A percentile compares a stretch with the other conserved stretches of the same genome.
These are phyloP conservation scores for Tetramorium simillimum DNA, from an alignment of 1,140 invertebrate genomes.

Conservation along the genomic window DNA sequence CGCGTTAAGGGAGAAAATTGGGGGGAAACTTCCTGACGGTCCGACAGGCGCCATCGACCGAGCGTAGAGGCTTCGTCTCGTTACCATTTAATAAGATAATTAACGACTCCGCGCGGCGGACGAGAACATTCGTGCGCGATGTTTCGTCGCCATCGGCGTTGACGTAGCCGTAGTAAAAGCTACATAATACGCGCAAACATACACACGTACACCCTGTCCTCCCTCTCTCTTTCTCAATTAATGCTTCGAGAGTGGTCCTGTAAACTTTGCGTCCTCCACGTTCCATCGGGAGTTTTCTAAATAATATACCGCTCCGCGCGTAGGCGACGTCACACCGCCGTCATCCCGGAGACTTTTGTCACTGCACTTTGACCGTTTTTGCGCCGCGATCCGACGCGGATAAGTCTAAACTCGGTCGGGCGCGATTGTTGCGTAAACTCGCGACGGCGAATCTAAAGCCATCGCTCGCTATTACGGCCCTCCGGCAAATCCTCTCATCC, in stretches of 20 bases:
- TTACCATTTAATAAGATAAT: conserved; percentile 63
- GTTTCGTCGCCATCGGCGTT: conserved; percentile 1
- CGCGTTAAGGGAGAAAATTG: conserved; percentile 35
- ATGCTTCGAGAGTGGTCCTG: conserved; percentile 54
- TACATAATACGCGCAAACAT: background rate
- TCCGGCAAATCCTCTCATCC: conserved; percentile 12
- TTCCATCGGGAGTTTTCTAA: conserved; percentile 61
- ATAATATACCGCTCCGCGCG: conserved; percentile 52
- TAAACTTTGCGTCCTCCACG: conserved; percentile 42
- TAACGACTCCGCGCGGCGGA: conserved; percentile 47
- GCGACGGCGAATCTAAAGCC: background rate
- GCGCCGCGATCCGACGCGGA: conserved; percentile 28
- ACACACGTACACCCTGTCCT: background rate
- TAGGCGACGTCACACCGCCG: conserved; percentile 12
- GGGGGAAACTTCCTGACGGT: conserved; percentile 10
- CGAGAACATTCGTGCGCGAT: background rate
- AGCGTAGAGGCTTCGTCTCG: conserved; percentile 38
- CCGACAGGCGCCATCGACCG: background rate
- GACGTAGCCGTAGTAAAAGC: conserved; percentile 7
- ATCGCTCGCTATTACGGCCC: background rate
- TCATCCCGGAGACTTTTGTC: conserved; percentile 33
- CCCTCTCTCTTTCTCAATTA: conserved; percentile 54
- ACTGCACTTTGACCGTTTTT: conserved; percentile 35
- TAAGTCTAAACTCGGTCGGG: conserved; percentile 21
- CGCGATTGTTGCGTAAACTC: conserved; percentile 19